Evolutionary conservation across 2,888 invertebrate genomes (phyloP), one percentile per base, ranked within the genome.

Genomic region (Hemicrepidius hirtus): DNA sequence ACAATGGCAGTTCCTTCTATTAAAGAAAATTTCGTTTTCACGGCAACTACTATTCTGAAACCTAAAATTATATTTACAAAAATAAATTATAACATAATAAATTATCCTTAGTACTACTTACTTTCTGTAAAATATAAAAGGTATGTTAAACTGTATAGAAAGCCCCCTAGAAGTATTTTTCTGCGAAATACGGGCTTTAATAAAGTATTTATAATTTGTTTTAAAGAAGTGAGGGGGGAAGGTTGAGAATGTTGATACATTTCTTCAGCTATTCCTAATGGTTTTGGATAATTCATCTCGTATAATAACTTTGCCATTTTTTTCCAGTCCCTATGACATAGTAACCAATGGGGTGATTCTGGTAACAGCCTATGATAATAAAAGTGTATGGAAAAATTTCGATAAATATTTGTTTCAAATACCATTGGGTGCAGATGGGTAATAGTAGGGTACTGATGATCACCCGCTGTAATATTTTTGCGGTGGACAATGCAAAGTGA

Each of bases 331-430:
- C 35, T 57, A 9, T 35, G 28, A 35, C 55, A 57, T 32, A 57
- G 1, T 16, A 57, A 35, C 55, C 55, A 57, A 12, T 32, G 18
- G 1, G 55, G 35, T 2, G 55, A 57, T 35, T 57, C 55, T 1
- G 35, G 55, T 3, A 50, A 24, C n/a, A 50, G 6, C 50, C 50
- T 50, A 50, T 16, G n/a, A n/a, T n/a, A n/a, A n/a, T n/a, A n/a
- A n/a, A n/a, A n/a, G n/a, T n/a, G n/a, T n/a, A n/a, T n/a, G n/a
- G n/a, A n/a, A n/a, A n/a, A n/a, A n/a, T n/a, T n/a, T n/a, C n/a
- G n/a, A n/a, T n/a, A n/a, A n/a, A n/a, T n/a, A n/a, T 28, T 28
- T 4, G 6, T 28, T 28, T 28, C 3, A 28, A 3, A 4, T 28
- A 28, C 28, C 28, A 28, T 28, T 28, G 4, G 6, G 28, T 28